Conservation (phyloP, 2,888 invertebrate species). For the Epinotia ramella region DNA sequence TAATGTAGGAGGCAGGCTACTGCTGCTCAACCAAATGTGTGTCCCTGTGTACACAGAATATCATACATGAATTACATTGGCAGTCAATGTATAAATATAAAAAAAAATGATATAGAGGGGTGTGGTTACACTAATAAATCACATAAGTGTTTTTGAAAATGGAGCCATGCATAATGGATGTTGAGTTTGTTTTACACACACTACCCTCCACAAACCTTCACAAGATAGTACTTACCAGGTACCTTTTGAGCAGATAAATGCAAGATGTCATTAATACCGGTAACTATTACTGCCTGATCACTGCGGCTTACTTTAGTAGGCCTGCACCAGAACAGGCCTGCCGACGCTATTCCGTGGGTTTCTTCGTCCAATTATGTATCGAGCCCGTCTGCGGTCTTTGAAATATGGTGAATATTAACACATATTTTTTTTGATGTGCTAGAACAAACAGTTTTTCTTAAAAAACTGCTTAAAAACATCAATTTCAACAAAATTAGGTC, state of each 20-base stretch:
- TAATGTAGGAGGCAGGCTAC: conserved; percentile 90
- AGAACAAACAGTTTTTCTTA: too few species aligned
- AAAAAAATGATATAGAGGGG: neutral
- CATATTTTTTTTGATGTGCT: too few species aligned
- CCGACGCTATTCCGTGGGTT: conserved; percentile 68
- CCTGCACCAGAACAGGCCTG: conserved; percentile 74
- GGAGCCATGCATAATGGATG: too few species aligned
- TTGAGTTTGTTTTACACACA: too few species aligned
- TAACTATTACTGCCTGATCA: conserved; percentile 82
- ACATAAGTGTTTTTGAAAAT: too few species aligned
- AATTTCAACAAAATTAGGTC: too few species aligned
- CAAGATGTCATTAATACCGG: conserved; percentile 75
- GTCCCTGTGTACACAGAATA: conserved; percentile 67
- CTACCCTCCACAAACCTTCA: neutral
- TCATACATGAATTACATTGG: neutral
- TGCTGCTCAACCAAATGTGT: conserved; percentile 89
- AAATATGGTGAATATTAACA: too few species aligned
- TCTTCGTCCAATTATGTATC: too few species aligned
- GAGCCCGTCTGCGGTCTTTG: too few species aligned
- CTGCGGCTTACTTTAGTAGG: conserved; percentile 64
- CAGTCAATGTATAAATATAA: neutral
- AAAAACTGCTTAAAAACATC: too few species aligned
- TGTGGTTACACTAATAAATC: too few species aligned
- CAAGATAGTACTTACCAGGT: conserved; percentile 69
- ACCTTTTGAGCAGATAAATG: conserved; percentile 78